These are phyloP conservation scores for Ischnus inquisitorius DNA, from an alignment of 2,888 invertebrate genomes.

Conservation along the genomic window DNA sequence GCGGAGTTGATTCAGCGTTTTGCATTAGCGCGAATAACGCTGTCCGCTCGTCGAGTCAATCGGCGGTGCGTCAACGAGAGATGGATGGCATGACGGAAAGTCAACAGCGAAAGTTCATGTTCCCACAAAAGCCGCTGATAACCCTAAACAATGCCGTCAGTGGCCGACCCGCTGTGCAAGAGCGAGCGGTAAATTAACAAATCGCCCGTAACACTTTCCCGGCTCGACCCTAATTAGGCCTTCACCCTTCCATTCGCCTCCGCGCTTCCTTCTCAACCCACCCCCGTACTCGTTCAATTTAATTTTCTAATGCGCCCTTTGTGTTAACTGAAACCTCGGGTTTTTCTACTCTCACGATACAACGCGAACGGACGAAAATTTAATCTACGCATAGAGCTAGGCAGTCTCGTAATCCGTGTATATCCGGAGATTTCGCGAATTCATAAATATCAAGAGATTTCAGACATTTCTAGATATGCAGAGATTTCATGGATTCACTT, in stretches of 20 bases:
- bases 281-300: constrained; percentile 37
- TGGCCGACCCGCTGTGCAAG: neutral
- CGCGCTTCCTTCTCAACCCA: neutral
- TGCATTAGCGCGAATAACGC: constrained; percentile 62
- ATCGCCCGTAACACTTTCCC: constrained; percentile 39
- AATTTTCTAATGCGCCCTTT: constrained; percentile 51
- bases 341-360: no score
- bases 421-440: no score
- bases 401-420: no score
- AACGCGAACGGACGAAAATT: no score
- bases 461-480: no score
- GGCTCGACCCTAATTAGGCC: constrained; percentile 46
- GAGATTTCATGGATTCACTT: no score
- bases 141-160: neutral
- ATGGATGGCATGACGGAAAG: constrained; percentile 6
- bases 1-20: constrained; percentile 44
- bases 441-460: no score
- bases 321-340: constrained; percentile 21
- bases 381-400: no score
- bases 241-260: neutral
- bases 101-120: constrained; percentile 3
- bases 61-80: neutral
- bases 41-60: constrained; percentile 25
- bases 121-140: constrained; percentile 14
- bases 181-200: constrained; percentile 35